phyloP scores from a whole-genome alignment of 2,888 invertebrate species.

The Agrilus cyanescens region DNA sequence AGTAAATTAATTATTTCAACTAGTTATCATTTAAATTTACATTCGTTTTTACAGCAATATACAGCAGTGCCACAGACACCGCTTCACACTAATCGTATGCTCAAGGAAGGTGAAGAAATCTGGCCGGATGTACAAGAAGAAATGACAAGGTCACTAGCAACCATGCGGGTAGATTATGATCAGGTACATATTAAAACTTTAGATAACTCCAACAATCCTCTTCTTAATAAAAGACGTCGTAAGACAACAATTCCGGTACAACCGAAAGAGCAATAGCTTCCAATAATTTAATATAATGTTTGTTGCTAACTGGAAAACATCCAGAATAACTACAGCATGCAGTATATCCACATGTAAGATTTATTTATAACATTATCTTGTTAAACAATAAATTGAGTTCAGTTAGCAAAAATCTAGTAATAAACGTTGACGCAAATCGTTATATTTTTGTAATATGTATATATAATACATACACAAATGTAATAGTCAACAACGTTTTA shows the following conservation, averaged over 20 bases:
- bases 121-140: slow-evolving; percentile 99
- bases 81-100: slow-evolving; percentile 76
- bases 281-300: slow-evolving; percentile 14
- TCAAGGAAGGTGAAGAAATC: slow-evolving; percentile 81
- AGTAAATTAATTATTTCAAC: slow-evolving; percentile 40
- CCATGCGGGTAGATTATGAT: slow-evolving; percentile 97
- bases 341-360: too few relatives aligned
- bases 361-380: too few relatives aligned
- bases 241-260: slow-evolving; percentile 10
- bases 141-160: slow-evolving; percentile 94
- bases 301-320: slow-evolving; percentile 20
- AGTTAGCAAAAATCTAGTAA: too few relatives aligned
- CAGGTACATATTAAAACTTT: slow-evolving; percentile 88
- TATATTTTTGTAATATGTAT: too few relatives aligned
- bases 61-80: slow-evolving; percentile 92
- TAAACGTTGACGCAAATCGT: too few relatives aligned
- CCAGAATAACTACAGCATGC: too few relatives aligned
- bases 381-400: too few relatives aligned
- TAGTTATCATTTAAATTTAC: slow-evolving; percentile 2
- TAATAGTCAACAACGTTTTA: too few relatives aligned
- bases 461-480: too few relatives aligned
- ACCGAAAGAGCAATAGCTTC: slow-evolving; percentile 14
- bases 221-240: slow-evolving; percentile 74
- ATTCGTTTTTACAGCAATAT: slow-evolving; percentile 37
- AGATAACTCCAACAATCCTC: slow-evolving; percentile 84